Conservation (phyloP, 2,797 vertebrate species). For the Yasuhikotakia modesta region DNA sequence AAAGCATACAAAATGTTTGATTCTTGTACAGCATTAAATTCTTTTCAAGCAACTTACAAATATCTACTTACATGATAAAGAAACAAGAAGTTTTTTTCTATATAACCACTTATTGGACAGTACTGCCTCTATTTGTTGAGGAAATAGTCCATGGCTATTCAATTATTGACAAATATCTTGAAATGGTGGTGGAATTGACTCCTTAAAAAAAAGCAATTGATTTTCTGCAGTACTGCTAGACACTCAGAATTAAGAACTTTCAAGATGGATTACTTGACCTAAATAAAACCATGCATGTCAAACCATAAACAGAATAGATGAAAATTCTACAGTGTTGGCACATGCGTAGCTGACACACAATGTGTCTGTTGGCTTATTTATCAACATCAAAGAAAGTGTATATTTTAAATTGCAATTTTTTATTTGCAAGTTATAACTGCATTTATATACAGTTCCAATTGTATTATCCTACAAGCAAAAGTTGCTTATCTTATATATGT, state of each 20-base stretch:
- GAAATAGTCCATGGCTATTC: conserved; percentile 53
- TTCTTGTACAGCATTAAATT: not conserved
- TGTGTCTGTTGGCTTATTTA: not conserved
- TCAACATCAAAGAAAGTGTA: not conserved
- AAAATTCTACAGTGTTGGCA: not conserved
- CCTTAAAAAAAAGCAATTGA: conserved; percentile 50
- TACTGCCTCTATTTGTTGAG: conserved; percentile 42
- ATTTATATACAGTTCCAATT: too few relatives aligned
- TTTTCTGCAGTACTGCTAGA: conserved; percentile 38
- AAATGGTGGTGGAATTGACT: conserved; percentile 53
- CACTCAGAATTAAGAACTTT: conserved; percentile 6
- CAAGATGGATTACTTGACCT: conserved; percentile 28
- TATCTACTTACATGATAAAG: conserved; percentile 37
- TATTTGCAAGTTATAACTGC: not conserved
- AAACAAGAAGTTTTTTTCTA: conserved; percentile 37
- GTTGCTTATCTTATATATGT: too few relatives aligned
- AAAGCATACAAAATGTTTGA: not conserved
- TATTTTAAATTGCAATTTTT: not conserved
- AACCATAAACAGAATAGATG: conserved; percentile 6
- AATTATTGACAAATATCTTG: conserved; percentile 57
- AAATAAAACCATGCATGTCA: conserved; percentile 30
- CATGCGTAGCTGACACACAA: not conserved
- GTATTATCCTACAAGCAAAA: too few relatives aligned
- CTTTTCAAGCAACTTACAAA: conserved; percentile 31
- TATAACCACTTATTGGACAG: conserved; percentile 43